Evolutionary conservation across 2,113 vertebrate genomes (phyloP).

Genomic region (Pao palembangensis): DNA sequence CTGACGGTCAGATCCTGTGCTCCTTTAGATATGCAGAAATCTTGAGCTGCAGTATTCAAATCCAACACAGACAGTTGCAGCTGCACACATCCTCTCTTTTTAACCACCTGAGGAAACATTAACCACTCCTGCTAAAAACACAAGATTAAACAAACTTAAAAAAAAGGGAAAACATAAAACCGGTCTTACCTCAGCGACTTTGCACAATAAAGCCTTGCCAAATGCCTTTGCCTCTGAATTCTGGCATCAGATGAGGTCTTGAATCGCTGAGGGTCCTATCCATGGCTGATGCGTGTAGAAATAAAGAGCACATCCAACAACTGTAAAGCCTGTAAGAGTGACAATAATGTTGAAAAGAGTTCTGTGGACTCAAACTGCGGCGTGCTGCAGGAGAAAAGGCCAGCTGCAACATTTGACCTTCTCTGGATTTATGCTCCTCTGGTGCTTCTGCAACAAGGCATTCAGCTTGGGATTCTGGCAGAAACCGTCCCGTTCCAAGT

Average conservation of each 20-base stretch:
- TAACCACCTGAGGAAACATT: constrained; percentile 65
- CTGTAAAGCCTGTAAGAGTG: constrained; percentile 58
- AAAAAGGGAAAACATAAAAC: background rate
- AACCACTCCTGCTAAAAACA: background rate
- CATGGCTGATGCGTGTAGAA: constrained; percentile 81
- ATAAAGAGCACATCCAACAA: constrained; percentile 78
- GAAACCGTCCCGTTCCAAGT: constrained; percentile 75
- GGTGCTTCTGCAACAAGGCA: constrained; percentile 77
- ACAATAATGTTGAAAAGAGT: background rate
- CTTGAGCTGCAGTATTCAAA: constrained; percentile 77
- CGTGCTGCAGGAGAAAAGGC: background rate
- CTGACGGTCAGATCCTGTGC: constrained; percentile 75
- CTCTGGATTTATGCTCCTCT: constrained; percentile 58
- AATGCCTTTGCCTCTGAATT: constrained; percentile 82
- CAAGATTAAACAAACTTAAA: background rate
- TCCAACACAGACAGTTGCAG: constrained; percentile 77
- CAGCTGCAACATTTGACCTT: constrained; percentile 50
- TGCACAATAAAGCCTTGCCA: constrained; percentile 71
- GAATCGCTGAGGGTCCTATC: constrained; percentile 68
- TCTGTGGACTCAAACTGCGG: too few relatives aligned
- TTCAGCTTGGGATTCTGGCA: constrained; percentile 62
- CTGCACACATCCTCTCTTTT: constrained; percentile 74
- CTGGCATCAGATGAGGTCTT: constrained; percentile 84
- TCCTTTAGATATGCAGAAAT: constrained; percentile 79
- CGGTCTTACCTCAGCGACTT: constrained; percentile 74